Evolutionary conservation across 2,797 vertebrate genomes (phyloP).

Genomic region (Aldrovandia affinis): DNA sequence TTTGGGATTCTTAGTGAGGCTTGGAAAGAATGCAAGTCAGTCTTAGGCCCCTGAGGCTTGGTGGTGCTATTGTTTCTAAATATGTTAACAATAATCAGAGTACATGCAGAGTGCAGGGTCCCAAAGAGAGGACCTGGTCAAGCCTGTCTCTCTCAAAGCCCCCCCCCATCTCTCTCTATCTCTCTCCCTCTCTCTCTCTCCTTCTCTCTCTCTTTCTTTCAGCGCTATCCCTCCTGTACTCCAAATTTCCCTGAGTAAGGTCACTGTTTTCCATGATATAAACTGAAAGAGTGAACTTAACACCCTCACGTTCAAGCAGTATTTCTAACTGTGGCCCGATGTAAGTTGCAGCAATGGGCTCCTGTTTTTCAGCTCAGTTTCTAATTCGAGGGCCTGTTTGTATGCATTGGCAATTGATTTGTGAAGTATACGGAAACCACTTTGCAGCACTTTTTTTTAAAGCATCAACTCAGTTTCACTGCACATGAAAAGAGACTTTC

Average conservation of each 20-base stretch:
- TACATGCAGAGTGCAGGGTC: conserved; percentile 20
- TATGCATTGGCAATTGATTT: background rate
- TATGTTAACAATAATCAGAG: conserved; percentile 40
- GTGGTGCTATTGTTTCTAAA: conserved; percentile 40
- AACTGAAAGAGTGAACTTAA: background rate
- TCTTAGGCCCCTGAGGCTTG: conserved; percentile 25
- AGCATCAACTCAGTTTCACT: background rate
- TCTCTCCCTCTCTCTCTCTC: background rate
- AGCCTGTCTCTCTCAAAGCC: background rate
- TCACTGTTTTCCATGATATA: conserved; percentile 28
- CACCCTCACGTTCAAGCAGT: background rate
- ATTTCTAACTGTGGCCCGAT: background rate
- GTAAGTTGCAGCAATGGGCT: background rate
- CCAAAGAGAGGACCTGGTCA: background rate
- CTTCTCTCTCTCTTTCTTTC: conserved; percentile 4
- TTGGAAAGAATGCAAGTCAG: conserved; percentile 27
- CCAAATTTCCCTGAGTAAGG: background rate
- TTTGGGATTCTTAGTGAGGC: conserved; percentile 27
- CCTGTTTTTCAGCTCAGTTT: background rate
- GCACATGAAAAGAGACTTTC: background rate
- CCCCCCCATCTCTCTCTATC: background rate
- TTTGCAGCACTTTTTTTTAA: background rate
- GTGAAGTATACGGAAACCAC: background rate
- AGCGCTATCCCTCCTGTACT: background rate
- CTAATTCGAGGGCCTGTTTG: background rate